Evolutionary conservation across 23 tunicate species (phyloP).

Genomic region (Aplidium turbinatum): DNA sequence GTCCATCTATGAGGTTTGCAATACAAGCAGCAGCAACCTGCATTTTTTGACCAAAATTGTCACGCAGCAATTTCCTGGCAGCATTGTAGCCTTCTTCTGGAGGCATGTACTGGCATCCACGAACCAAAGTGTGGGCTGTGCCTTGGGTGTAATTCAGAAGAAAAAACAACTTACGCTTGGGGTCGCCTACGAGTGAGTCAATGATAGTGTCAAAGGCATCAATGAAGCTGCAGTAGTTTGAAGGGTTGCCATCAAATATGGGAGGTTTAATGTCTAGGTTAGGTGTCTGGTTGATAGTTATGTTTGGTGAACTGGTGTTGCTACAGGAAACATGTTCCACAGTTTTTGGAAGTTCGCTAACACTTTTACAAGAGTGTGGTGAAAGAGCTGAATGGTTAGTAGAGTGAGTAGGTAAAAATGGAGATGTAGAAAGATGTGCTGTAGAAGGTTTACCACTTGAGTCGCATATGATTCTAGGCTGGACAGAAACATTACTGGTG

Average conservation of each 20-base stretch:
- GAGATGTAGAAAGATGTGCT: too few relatives aligned
- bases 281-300: too few relatives aligned
- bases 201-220: constrained; percentile 14
- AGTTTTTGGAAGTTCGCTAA: too few relatives aligned
- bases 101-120: constrained; percentile 36
- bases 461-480: too few relatives aligned
- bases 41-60: constrained; percentile 27
- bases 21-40: constrained; percentile 13
- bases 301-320: too few relatives aligned
- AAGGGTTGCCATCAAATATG: constrained; percentile 4
- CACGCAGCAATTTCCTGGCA: constrained; percentile 13
- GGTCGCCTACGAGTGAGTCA: constrained; percentile 1
- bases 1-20: constrained; percentile 12
- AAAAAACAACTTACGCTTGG: constrained; percentile 24
- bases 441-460: too few relatives aligned
- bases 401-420: too few relatives aligned
- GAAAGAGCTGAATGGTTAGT: too few relatives aligned
- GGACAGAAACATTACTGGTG: too few relatives aligned
- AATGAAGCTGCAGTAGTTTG: constrained; percentile 14
- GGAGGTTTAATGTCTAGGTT: constrained; percentile 1
- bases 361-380: too few relatives aligned
- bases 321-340: too few relatives aligned
- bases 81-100: constrained; percentile 6
- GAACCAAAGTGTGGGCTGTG: constrained; percentile 12
- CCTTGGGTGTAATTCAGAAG: constrained; percentile 26